Percentiles rank a stretch among this genome's conserved stretches.
These are phyloP conservation scores for Shargacucullia verbasci DNA, from an alignment of 2,888 invertebrate genomes.

Conservation along the genomic window DNA sequence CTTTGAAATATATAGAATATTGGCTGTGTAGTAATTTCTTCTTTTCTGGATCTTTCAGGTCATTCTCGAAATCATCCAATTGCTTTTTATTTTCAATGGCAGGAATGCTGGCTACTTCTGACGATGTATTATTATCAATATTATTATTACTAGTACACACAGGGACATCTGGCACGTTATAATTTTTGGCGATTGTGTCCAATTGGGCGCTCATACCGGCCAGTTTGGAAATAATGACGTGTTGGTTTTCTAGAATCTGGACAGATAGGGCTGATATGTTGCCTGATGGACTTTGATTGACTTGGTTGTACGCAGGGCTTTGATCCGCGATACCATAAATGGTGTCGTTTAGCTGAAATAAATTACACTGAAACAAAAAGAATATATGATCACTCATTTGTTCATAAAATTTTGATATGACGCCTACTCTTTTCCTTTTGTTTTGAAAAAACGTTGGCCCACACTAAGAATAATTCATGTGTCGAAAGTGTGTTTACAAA, in stretches of 20 bases:
- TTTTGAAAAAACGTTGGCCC: too few species aligned
- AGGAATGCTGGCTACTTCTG: neutral
- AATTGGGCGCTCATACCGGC: slow-evolving; percentile 1
- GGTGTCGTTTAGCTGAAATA: slow-evolving; percentile 10
- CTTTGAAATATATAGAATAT: slow-evolving; percentile 22
- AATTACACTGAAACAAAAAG: neutral
- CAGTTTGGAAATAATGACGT: slow-evolving; percentile 12
- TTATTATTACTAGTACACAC: neutral
- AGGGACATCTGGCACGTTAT: too few species aligned
- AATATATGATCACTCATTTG: too few species aligned
- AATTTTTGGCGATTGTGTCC: neutral
- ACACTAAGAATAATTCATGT: too few species aligned
- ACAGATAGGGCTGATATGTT: slow-evolving; percentile 7
- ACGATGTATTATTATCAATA: neutral
- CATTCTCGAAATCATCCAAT: slow-evolving; percentile 18
- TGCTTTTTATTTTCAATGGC: slow-evolving; percentile 13
- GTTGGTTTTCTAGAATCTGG: slow-evolving; percentile 25
- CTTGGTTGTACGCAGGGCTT: neutral
- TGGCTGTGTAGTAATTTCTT: neutral
- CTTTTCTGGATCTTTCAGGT: slow-evolving; percentile 20
- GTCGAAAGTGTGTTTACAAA: too few species aligned
- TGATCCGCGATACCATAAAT: slow-evolving; percentile 1
- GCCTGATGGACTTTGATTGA: too few species aligned
- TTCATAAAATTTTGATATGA: too few species aligned
- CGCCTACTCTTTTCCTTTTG: too few species aligned